phyloP scores from a whole-genome alignment of 2,888 invertebrate species.

The Rotaria macrura region DNA sequence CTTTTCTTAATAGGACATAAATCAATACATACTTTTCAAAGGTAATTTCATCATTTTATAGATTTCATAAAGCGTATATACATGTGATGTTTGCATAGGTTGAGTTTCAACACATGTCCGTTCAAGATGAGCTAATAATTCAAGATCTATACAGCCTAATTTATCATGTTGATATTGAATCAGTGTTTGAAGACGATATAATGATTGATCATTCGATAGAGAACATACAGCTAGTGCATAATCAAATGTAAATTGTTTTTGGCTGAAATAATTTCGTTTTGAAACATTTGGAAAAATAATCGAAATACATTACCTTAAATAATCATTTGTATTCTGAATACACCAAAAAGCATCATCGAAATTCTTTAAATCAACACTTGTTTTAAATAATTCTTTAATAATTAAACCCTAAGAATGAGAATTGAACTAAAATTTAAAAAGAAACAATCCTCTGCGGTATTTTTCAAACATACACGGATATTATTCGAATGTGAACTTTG shows the following conservation, averaged over 20 bases:
- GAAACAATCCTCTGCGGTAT: no score
- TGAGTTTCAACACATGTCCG: neutral
- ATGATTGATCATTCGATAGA: neutral
- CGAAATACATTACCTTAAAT: neutral
- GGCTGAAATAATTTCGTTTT: neutral
- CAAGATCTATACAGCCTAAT: neutral
- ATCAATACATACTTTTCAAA: slow-evolving; percentile 50
- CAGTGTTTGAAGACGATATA: slow-evolving; percentile 7
- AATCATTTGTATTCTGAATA: slow-evolving; percentile 10
- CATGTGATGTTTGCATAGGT: slow-evolving; percentile 52
- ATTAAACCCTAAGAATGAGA: neutral
- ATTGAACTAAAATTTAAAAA: neutral
- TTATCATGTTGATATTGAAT: slow-evolving; percentile 17
- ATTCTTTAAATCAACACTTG: slow-evolving; percentile 8
- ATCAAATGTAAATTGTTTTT: slow-evolving; percentile 12
- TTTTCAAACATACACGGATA: neutral
- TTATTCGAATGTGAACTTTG: neutral
- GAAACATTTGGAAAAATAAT: neutral
- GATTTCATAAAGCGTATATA: slow-evolving; percentile 53
- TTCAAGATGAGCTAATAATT: slow-evolving; percentile 20
- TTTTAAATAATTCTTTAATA: slow-evolving; percentile 7
- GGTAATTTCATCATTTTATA: slow-evolving; percentile 52
- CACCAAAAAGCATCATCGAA: slow-evolving; percentile 17
- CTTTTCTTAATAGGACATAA: neutral
- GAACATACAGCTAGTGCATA: neutral